phyloP scores from a whole-genome alignment of 2,888 invertebrate genomes.

The Melanostoma scalare region DNA sequence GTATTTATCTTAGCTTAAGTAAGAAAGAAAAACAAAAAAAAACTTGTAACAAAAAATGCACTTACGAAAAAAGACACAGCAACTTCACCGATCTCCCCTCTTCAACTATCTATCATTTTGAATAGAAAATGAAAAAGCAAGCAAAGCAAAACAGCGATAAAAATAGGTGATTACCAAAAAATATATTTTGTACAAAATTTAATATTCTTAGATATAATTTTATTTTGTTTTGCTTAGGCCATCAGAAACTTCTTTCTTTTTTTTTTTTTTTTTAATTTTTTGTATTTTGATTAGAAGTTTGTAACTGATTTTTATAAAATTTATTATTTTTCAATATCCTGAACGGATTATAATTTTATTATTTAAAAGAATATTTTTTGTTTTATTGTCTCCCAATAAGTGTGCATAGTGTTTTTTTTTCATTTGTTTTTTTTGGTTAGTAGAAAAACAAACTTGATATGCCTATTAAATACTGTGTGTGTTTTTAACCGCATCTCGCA shows the following conservation, averaged over 20 bases:
- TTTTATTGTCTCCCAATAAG: constrained; percentile 26
- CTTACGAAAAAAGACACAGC: constrained; percentile 51
- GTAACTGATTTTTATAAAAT: background rate
- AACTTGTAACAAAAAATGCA: constrained; percentile 55
- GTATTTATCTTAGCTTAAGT: constrained; percentile 73
- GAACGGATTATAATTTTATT: constrained; percentile 41
- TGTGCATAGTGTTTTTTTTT: constrained; percentile 27
- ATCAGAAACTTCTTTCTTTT: constrained; percentile 28
- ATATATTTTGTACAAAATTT: constrained; percentile 47
- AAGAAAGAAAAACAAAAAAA: constrained; percentile 29
- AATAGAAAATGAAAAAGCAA: constrained; percentile 56
- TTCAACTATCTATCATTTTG: constrained; percentile 51
- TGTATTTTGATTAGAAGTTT: constrained; percentile 43
- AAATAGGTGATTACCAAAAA: constrained; percentile 69
- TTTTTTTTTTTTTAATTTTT: constrained; percentile 33
- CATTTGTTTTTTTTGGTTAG: constrained; percentile 10
- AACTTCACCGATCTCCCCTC: constrained; percentile 62
- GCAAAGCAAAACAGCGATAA: constrained; percentile 69
- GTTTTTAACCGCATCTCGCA: constrained; percentile 49
- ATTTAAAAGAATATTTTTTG: constrained; percentile 5
- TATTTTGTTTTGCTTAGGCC: constrained; percentile 61
- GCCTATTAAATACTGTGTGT: constrained; percentile 5
- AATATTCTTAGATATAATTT: constrained; percentile 50
- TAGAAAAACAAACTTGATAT: constrained; percentile 18
- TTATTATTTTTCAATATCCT: constrained; percentile 36